phyloP scores from a whole-genome alignment of 2,797 vertebrate species.

The Cirrhinus mrigala region DNA sequence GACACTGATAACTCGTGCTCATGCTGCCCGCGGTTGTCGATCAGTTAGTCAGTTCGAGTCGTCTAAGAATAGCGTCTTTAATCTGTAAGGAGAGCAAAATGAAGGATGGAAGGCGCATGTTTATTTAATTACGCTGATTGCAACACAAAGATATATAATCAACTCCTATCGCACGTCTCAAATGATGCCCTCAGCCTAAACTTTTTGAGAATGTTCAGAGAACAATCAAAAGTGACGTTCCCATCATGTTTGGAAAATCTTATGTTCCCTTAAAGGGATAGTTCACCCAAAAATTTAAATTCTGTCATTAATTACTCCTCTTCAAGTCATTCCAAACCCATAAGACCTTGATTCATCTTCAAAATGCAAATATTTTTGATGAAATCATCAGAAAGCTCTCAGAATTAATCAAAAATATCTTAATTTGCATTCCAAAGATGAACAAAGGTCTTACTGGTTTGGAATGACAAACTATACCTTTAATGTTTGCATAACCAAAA shows the following conservation, averaged over 20 bases:
- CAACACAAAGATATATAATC: neutral
- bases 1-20: constrained; percentile 52
- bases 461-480: too few species aligned
- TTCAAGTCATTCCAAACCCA: too few species aligned
- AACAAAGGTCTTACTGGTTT: too few species aligned
- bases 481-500: too few species aligned
- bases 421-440: too few species aligned
- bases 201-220: neutral
- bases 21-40: neutral
- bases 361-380: too few species aligned
- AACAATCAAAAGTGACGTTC: neutral
- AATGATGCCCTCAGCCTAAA: neutral
- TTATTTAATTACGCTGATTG: constrained; percentile 18
- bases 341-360: too few species aligned
- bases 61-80: constrained; percentile 4
- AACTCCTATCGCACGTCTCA: neutral
- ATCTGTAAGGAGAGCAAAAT: constrained; percentile 3
- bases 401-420: too few species aligned
- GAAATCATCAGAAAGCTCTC: too few species aligned
- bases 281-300: too few species aligned
- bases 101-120: neutral
- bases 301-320: too few species aligned
- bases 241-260: neutral
- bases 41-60: neutral
- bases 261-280: too few species aligned